phyloP scores from a whole-genome alignment of 30 jellyfish, hydroid and myxozoan genomes.

The Haliclystus octoradiatus region DNA sequence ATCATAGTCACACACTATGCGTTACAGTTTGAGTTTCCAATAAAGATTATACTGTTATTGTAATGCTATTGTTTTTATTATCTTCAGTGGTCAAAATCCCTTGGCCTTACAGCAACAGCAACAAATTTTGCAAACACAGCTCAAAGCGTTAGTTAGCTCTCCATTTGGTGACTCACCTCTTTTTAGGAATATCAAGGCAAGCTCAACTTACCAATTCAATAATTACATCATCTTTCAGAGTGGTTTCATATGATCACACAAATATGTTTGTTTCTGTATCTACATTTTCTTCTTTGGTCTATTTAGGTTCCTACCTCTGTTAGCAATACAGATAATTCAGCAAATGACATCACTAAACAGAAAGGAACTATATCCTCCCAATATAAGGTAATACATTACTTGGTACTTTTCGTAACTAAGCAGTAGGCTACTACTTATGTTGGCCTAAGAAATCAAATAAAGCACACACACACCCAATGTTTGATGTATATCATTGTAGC shows the following conservation, averaged over 20 bases:
- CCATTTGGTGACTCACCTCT: slow-evolving; percentile 95
- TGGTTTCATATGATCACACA: too few relatives aligned
- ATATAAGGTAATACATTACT: slow-evolving; percentile 59
- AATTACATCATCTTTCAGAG: too few relatives aligned
- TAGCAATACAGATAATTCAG: slow-evolving; percentile 2
- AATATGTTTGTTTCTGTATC: too few relatives aligned
- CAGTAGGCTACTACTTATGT: too few relatives aligned
- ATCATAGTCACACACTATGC: neutral
- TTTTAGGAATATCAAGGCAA: slow-evolving; percentile 70
- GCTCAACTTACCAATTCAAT: too few relatives aligned
- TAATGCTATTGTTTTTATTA: too few relatives aligned
- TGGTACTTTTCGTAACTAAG: too few relatives aligned
- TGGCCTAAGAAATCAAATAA: too few relatives aligned
- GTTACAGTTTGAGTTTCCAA: too few relatives aligned
- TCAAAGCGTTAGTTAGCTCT: slow-evolving; percentile 74
- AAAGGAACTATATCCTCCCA: slow-evolving; percentile 39
- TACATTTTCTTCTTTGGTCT: too few relatives aligned
- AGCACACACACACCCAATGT: neutral
- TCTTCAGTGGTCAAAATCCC: slow-evolving; percentile 50
- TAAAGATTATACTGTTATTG: too few relatives aligned
- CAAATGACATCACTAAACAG: slow-evolving; percentile 6
- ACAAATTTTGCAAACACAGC: slow-evolving; percentile 74
- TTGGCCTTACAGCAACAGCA: slow-evolving; percentile 86
- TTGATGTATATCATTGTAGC: neutral
- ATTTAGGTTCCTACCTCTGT: neutral